Evolutionary conservation across 2,888 invertebrate species (phyloP), one percentile per base, ranked within the genome.

Genomic region (Cephus pygmeus): DNA sequence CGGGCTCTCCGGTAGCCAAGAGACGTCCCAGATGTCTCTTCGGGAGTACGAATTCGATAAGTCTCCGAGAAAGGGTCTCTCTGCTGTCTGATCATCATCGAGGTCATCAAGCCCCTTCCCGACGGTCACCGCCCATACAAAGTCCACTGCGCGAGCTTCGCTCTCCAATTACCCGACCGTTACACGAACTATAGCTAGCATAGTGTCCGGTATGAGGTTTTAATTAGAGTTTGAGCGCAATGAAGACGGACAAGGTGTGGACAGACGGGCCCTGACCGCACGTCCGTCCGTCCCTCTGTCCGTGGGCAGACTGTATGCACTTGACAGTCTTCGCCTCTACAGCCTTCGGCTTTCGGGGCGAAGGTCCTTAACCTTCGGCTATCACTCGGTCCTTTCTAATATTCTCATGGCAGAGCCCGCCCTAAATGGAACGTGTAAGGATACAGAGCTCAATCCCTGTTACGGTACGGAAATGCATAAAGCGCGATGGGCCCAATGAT

Each of bases 371-470:
- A 86, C 86, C 86, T 86, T 86, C 84, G 85, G 82, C 85, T 85
- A 86, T 83, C 85, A 80, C 83, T 84, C 82, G 81, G 82, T 86
- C 85, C 85, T 86, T 86, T 86, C 86, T 85, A 86, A 86, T 86
- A 81, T 82, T 78, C 75, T 56, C 23, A 56, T 56, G 56, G 56
- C 56, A 56, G 56, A 56, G 56, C 23, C 56, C 56, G 56, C 56
- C 56, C 56, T 56, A 56, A 56, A 56, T 56, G 56, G 56, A 56
- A 23, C 9, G 23, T 23, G 56, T 23, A 56, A 56, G 56, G 56
- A 23, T 56, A 56, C 56, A 56, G 56, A 56, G 9, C 56, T 56
- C 56, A 23, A 56, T 56, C 56, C 56, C 56, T 23, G 9, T 56
- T 23, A 9, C 23, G 23, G 56, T 56, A 56, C 56, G 56, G 6